These are phyloP conservation scores for Arenaria interpres DNA, from an alignment of 2,113 vertebrate genomes.

Conservation along the genomic window DNA sequence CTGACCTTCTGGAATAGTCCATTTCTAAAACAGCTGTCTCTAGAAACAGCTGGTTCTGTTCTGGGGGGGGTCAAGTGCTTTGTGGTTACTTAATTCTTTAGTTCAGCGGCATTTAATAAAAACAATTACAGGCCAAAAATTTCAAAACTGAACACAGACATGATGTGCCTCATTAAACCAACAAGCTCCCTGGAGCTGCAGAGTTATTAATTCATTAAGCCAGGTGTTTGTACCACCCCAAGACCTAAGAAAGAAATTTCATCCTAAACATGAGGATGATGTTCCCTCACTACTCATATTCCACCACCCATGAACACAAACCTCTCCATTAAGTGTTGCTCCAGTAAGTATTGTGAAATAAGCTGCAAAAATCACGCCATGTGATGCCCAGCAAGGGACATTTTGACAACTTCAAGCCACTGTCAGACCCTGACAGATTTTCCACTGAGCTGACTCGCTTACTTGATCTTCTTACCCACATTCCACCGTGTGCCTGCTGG, in stretches of 20 bases:
- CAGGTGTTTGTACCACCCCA: neutral
- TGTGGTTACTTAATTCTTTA: neutral
- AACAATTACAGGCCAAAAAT: neutral
- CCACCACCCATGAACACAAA: neutral
- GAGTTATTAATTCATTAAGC: neutral
- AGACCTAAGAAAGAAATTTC: neutral
- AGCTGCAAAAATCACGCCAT: neutral
- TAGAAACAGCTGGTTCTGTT: neutral
- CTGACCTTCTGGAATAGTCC: neutral
- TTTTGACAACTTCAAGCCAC: neutral
- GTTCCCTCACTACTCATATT: neutral
- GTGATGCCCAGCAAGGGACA: neutral
- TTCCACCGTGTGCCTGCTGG: neutral
- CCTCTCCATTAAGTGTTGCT: neutral
- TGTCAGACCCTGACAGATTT: neutral
- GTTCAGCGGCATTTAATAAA: neutral
- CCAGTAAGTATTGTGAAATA: neutral
- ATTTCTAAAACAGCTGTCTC: neutral
- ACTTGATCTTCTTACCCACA: neutral
- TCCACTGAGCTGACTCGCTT: neutral
- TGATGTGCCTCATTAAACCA: neutral
- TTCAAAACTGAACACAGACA: neutral
- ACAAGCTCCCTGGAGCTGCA: neutral
- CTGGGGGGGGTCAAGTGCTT: neutral
- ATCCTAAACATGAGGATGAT: neutral